Conservation (phyloP, 2,113 vertebrate species). For the Nycticryphes semicollaris region DNA sequence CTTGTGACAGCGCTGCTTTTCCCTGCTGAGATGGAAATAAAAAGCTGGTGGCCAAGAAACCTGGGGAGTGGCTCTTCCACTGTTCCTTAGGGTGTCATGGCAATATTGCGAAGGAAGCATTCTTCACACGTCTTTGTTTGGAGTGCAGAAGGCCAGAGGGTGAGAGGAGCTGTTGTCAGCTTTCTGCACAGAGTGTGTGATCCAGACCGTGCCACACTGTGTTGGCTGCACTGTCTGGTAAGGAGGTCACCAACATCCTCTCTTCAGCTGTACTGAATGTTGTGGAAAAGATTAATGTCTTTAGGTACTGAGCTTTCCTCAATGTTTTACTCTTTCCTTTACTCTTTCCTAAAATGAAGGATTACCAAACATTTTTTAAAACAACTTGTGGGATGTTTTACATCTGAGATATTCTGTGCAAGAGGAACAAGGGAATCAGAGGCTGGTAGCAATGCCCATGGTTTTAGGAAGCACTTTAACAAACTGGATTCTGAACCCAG, state of each 20-base stretch:
- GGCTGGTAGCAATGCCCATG: not conserved
- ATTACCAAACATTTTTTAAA: not conserved
- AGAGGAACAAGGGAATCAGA: not conserved
- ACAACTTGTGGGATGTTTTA: not conserved
- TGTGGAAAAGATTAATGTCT: rapidly evolving
- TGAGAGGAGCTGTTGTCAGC: not conserved
- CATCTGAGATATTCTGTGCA: not conserved
- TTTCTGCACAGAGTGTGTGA: not conserved
- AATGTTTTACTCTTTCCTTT: not conserved
- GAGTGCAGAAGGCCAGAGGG: not conserved
- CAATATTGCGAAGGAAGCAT: not conserved
- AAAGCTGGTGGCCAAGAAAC: not conserved
- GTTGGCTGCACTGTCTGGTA: not conserved
- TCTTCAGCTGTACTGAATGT: not conserved
- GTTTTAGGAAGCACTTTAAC: not conserved
- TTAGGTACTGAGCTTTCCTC: not conserved
- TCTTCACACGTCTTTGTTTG: not conserved
- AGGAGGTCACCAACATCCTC: not conserved
- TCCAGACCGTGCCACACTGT: not conserved
- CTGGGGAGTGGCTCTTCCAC: not conserved
- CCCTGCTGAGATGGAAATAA: slow-evolving; percentile 15
- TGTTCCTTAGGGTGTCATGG: not conserved
- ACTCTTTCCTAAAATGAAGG: not conserved
- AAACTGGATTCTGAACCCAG: not conserved
- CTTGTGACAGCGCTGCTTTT: not conserved